These are phyloP conservation scores for Capreolus pygargus DNA, from an alignment of 2,113 vertebrate species.

Conservation along the genomic window DNA sequence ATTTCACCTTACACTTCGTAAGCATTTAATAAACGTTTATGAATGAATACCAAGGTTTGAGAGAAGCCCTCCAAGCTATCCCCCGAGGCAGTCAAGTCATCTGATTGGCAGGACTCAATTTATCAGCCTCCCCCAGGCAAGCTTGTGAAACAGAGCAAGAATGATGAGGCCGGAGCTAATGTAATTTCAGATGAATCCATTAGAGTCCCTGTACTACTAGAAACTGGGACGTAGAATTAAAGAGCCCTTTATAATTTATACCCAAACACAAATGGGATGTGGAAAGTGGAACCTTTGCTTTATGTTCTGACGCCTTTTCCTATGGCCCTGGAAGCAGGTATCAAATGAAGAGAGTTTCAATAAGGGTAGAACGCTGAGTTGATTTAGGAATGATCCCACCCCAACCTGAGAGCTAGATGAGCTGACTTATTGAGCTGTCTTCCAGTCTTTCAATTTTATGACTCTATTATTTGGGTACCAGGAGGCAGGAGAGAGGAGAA, in stretches of 20 bases:
- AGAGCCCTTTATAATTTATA: slow-evolving; percentile 64
- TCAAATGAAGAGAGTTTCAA: not conserved
- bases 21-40: not conserved
- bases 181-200: slow-evolving; percentile 62
- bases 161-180: slow-evolving; percentile 25
- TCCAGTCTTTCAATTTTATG: not conserved
- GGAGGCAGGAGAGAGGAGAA: not conserved
- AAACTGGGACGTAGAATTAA: slow-evolving; percentile 62
- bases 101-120: slow-evolving; percentile 50
- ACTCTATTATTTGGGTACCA: not conserved
- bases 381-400: not conserved
- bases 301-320: slow-evolving; percentile 28
- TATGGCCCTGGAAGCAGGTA: not conserved
- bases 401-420: not conserved
- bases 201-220: slow-evolving; percentile 12
- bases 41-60: not conserved
- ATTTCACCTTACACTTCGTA: not conserved
- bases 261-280: not conserved
- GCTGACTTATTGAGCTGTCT: not conserved
- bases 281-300: slow-evolving; percentile 26
- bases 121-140: slow-evolving; percentile 44
- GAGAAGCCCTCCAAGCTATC: not conserved
- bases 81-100: not conserved
- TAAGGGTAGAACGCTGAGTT: not conserved
- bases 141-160: slow-evolving; percentile 42